These are phyloP conservation scores for Andrena trimmerana DNA, from an alignment of 2,888 invertebrate species.

Conservation along the genomic window DNA sequence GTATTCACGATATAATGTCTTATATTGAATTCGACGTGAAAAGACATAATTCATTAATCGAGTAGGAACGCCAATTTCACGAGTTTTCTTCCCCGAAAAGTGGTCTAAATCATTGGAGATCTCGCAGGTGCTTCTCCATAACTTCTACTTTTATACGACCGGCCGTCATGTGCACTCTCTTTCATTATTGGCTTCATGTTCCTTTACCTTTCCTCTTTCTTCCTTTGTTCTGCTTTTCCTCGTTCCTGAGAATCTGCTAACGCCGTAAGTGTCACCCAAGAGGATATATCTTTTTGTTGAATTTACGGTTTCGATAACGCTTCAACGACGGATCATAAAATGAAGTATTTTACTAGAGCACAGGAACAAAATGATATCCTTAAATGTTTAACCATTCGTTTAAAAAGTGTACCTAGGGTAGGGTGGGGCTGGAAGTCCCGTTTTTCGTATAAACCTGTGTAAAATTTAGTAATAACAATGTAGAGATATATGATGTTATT, in stretches of 20 bases:
- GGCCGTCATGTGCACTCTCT: slow-evolving; percentile 33
- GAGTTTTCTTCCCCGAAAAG: slow-evolving; percentile 33
- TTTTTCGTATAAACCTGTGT: too few relatives aligned
- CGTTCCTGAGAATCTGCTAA: slow-evolving; percentile 30
- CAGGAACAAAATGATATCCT: slow-evolving; percentile 37
- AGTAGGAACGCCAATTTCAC: background rate
- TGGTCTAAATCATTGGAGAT: slow-evolving; percentile 32
- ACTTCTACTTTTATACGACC: slow-evolving; percentile 38
- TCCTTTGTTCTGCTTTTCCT: background rate
- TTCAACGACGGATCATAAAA: slow-evolving; percentile 37
- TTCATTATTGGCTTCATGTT: slow-evolving; percentile 33
- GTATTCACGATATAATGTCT: too few relatives aligned
- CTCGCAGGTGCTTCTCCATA: slow-evolving; percentile 26
- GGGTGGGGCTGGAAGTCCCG: too few relatives aligned
- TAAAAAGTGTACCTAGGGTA: background rate
- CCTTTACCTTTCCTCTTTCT: background rate
- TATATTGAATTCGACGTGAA: too few relatives aligned
- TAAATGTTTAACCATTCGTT: slow-evolving; percentile 66
- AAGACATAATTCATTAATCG: too few relatives aligned
- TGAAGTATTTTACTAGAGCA: slow-evolving; percentile 22
- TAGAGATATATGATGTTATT: too few relatives aligned
- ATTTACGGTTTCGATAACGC: slow-evolving; percentile 53
- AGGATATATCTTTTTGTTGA: slow-evolving; percentile 31
- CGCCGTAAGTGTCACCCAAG: slow-evolving; percentile 21
- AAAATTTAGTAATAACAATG: too few relatives aligned